Conservation (phyloP, 2,888 invertebrate genomes). For the Pilophorus perplexus region DNA sequence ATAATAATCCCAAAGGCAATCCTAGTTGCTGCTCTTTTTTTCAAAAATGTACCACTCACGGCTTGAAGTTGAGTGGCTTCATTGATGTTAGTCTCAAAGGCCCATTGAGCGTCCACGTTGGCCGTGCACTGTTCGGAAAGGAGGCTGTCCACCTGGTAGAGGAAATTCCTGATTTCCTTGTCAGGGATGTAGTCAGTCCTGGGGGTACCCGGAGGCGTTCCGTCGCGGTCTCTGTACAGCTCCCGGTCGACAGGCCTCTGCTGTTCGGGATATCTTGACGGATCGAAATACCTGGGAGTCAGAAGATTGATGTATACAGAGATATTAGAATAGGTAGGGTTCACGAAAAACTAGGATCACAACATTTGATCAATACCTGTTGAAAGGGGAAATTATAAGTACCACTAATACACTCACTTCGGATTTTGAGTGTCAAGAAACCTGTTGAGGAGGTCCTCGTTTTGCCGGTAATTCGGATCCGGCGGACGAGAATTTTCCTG, state of each 20-base stretch:
- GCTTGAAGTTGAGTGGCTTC: conserved; percentile 78
- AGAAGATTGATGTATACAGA: too few relatives aligned
- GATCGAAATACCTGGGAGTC: conserved; percentile 44
- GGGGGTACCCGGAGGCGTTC: conserved; percentile 26
- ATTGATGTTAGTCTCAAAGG: conserved; percentile 83
- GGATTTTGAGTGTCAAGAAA: conserved; percentile 47
- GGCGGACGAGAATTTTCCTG: conserved; percentile 9
- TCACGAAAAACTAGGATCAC: too few relatives aligned
- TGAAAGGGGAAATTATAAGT: too few relatives aligned
- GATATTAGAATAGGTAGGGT: not conserved
- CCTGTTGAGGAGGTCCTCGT: conserved; percentile 44
- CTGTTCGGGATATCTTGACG: conserved; percentile 40
- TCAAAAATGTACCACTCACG: conserved; percentile 58
- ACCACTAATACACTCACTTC: conserved; percentile 34
- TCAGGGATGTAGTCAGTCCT: conserved; percentile 44
- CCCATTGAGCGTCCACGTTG: conserved; percentile 86
- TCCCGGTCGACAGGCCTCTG: conserved; percentile 12
- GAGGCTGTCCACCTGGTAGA: conserved; percentile 70
- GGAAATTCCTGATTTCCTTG: conserved; percentile 58
- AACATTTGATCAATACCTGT: too few relatives aligned
- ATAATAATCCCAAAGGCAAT: too few relatives aligned
- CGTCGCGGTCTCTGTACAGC: conserved; percentile 32
- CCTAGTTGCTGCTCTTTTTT: too few relatives aligned
- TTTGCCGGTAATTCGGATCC: conserved; percentile 18
- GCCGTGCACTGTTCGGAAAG: conserved; percentile 78